A percentile compares a stretch with the other conserved stretches of the same genome.
phyloP scores from a whole-genome alignment of 2,797 vertebrate species.

The Micrastur ruficollis region DNA sequence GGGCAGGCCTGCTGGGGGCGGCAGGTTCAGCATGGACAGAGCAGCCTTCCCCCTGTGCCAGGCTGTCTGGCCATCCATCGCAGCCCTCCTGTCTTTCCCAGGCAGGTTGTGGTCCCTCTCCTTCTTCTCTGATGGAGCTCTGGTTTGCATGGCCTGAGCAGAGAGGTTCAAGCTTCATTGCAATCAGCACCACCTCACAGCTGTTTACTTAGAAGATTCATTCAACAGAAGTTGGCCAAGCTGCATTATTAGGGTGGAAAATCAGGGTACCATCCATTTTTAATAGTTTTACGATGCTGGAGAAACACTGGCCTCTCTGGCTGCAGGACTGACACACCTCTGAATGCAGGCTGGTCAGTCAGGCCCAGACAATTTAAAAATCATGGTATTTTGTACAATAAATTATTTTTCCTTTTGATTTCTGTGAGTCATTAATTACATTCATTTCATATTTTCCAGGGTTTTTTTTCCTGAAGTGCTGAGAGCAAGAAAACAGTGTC shows the following conservation, averaged over 20 bases:
- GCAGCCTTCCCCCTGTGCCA: fast-evolving
- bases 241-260: background rate
- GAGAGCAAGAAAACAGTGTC: background rate
- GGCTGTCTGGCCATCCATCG: fast-evolving
- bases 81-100: background rate
- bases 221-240: background rate
- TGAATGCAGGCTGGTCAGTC: background rate
- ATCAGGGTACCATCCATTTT: background rate
- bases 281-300: background rate
- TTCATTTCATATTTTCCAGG: background rate
- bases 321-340: background rate
- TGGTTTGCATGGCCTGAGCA: background rate
- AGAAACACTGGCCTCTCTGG: background rate
- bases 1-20: fast-evolving
- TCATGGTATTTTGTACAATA: background rate
- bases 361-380: background rate
- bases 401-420: background rate
- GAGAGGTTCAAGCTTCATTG: background rate
- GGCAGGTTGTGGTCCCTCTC: background rate
- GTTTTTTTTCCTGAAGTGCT: background rate
- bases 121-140: background rate
- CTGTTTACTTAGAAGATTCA: background rate
- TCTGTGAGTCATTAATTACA: background rate
- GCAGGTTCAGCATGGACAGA: background rate
- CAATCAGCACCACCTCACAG: background rate